Evolutionary conservation across 2,113 vertebrate genomes (phyloP), one percentile per base, ranked within the genome.

Genomic region (Tringa solitaria): DNA sequence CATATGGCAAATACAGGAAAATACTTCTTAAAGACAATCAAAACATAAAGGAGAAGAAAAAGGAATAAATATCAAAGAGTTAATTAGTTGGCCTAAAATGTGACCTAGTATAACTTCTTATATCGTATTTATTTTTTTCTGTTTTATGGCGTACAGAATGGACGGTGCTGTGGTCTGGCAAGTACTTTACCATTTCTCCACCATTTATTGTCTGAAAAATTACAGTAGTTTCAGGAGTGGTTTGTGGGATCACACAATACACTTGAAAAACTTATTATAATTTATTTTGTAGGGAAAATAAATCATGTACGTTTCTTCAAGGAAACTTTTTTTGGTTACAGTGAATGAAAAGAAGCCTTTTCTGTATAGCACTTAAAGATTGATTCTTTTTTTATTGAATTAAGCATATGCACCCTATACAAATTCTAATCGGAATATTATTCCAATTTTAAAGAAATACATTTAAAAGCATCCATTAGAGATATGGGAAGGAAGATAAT

Each of bases 171-270:
- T 95, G 95, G 89, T 93, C 77, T 87, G 87, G 56, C 75, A 43
- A 4, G 93, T 95, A 84, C 56, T 86, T 81, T 84, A 48, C n/a
- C 73, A 70, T 91, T 95, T 87, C 74, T 89, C 94, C 79, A 95
- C 54, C 86, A 93, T 97, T 97, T 97, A 95, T 90, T 97, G 90
- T 95, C 94, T 96, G 69, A 96, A 97, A 96, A 95, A 94, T 97
- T 69, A 79, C 24, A 89, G 86, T 81, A 92, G 61, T 88, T 97
- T 96, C 91, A 95, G 87, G 73, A 97, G 75, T 68, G 65, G 86
- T 96, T 96, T 97, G 92, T 97, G 95, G 92, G 53, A 94, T 97
- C 87, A 91, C 84, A 88, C 80, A 96, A 57, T 87, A 72, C 41
- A 59, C 59, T 96, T 92, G 64, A 92, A 96, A 89, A 93, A 68